Conservation (phyloP, 2,113 vertebrate genomes). For the Sturnira hondurensis region DNA sequence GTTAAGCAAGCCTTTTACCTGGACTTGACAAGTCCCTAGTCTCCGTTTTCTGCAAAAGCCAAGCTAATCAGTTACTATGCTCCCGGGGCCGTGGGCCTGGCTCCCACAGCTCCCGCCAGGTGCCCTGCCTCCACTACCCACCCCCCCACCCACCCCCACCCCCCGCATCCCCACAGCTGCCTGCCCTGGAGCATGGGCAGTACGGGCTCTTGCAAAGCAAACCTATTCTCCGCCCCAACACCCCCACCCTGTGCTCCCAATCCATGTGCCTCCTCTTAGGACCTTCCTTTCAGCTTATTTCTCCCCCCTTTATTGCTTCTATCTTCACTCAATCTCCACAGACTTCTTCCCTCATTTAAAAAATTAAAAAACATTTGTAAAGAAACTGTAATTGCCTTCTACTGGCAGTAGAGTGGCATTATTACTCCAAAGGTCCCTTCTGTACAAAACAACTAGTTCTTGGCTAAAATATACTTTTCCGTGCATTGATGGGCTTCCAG, state of each 20-base stretch:
- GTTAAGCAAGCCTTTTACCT: not conserved
- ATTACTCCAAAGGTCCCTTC: not conserved
- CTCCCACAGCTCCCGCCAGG: not conserved
- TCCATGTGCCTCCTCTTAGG: not conserved
- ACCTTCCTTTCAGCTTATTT: not conserved
- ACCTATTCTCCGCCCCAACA: too few species aligned
- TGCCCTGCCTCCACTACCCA: not conserved
- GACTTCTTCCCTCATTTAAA: not conserved
- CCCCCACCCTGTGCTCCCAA: not conserved
- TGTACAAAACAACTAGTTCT: conserved; percentile 9
- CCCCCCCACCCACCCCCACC: too few species aligned
- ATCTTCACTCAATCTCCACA: not conserved
- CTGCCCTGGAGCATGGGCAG: too few species aligned
- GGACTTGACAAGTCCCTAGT: not conserved
- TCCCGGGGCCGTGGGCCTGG: not conserved
- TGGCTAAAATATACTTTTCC: not conserved
- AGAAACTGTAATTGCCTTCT: not conserved
- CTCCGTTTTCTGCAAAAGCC: not conserved
- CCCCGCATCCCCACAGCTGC: not conserved
- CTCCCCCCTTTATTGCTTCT: not conserved
- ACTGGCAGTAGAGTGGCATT: not conserved
- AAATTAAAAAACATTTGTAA: not conserved
- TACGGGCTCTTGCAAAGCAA: not conserved
- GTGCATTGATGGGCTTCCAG: not conserved
- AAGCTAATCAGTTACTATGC: not conserved